Evolutionary conservation across 2,888 invertebrate genomes (phyloP).

Genomic region (Protodeltote pygarga): DNA sequence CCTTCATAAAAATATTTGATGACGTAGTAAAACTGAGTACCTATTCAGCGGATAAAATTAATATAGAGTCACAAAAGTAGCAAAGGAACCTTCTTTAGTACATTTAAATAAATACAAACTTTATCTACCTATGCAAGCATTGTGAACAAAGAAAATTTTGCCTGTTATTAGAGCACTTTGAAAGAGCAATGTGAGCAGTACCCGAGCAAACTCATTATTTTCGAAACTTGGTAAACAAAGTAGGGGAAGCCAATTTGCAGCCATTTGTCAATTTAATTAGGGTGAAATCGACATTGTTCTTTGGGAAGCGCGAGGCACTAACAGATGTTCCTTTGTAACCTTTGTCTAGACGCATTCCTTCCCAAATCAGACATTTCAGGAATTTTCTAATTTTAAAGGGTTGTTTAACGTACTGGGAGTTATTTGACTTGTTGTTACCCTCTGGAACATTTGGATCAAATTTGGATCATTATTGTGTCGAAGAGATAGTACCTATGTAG

Average conservation of each 20-base stretch:
- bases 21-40: too few relatives aligned
- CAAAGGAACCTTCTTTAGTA: too few relatives aligned
- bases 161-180: too few relatives aligned
- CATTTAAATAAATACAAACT: too few relatives aligned
- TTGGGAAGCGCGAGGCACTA: conserved; percentile 1
- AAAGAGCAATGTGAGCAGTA: not conserved
- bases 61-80: too few relatives aligned
- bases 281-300: conserved; percentile 16
- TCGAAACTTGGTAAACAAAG: not conserved
- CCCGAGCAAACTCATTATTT: conserved; percentile 6
- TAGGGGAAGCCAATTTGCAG: conserved; percentile 13
- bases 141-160: too few relatives aligned
- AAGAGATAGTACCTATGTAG: too few relatives aligned
- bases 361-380: conserved; percentile 38
- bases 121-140: too few relatives aligned
- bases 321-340: conserved; percentile 13
- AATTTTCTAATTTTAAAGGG: conserved; percentile 37
- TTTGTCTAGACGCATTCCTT: conserved; percentile 33
- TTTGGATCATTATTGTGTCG: too few relatives aligned
- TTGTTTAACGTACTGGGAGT: conserved; percentile 2
- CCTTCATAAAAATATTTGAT: too few relatives aligned
- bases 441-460: not conserved
- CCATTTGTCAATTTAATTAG: conserved; percentile 36
- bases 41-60: too few relatives aligned
- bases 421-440: conserved; percentile 1